These are phyloP conservation scores for Pachliopta kotzebuea DNA, from an alignment of 2,888 invertebrate genomes.

Conservation along the genomic window DNA sequence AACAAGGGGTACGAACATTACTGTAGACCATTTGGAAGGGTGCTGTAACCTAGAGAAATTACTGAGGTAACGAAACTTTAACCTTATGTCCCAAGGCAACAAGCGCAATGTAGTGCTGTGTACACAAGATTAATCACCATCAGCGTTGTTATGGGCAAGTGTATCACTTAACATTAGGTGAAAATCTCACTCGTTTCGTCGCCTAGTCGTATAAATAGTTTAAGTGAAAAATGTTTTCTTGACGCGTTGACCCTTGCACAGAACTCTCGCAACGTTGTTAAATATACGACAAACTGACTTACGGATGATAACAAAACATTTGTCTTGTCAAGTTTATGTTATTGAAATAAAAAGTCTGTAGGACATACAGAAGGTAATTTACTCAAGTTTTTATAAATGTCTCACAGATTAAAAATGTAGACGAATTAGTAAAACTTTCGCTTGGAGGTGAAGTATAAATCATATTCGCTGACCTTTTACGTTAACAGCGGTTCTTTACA, in stretches of 20 bases:
- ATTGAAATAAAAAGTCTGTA: background rate
- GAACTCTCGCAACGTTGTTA: constrained; percentile 2
- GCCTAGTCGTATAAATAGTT: background rate
- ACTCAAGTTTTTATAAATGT: background rate
- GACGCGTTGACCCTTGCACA: background rate
- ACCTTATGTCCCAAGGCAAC: too few species aligned
- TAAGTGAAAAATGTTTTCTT: constrained; percentile 8
- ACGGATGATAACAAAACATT: constrained; percentile 1
- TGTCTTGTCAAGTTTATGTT: background rate
- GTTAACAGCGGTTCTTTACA: background rate
- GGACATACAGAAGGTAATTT: background rate
- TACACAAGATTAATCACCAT: too few species aligned
- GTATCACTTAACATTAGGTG: too few species aligned
- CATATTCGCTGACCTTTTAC: background rate
- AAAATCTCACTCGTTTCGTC: too few species aligned
- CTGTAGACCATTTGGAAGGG: too few species aligned
- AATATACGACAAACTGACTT: constrained; percentile 5
- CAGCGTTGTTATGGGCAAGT: too few species aligned
- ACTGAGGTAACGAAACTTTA: too few species aligned
- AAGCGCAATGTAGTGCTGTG: too few species aligned
- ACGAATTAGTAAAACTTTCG: background rate
- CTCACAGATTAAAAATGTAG: background rate
- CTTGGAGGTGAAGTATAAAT: background rate
- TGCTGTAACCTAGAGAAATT: too few species aligned
- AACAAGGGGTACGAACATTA: too few species aligned